phyloP scores from a whole-genome alignment of 1,140 invertebrate genomes.

The Mamestra configurata region DNA sequence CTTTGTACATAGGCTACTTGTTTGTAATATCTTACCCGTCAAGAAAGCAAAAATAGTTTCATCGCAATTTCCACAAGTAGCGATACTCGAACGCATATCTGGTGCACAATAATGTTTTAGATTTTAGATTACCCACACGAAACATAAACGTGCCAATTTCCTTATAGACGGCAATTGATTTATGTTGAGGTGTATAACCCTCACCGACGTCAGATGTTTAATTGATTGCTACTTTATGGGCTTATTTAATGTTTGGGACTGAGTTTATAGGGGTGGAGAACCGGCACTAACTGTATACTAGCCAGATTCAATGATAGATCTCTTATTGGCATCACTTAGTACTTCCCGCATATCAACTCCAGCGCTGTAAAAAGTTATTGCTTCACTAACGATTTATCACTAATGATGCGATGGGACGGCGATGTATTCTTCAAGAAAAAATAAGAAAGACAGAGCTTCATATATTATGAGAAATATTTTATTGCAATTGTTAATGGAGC shows the following conservation, averaged over 20 bases:
- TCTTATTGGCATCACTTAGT: constrained; percentile 50
- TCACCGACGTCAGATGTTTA: constrained; percentile 54
- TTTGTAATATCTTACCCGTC: too few species aligned
- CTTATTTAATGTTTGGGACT: constrained; percentile 54
- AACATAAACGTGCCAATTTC: constrained; percentile 49
- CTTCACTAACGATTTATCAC: constrained; percentile 52
- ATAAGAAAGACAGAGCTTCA: constrained; percentile 4
- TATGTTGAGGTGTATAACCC: constrained; percentile 47
- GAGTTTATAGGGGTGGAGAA: constrained; percentile 53
- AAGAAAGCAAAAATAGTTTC: background rate
- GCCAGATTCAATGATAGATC: constrained; percentile 52
- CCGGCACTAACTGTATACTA: constrained; percentile 40
- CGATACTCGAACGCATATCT: background rate
- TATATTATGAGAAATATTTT: background rate
- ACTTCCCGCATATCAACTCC: constrained; percentile 53
- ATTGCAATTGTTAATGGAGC: constrained; percentile 20
- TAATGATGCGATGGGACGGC: constrained; percentile 23
- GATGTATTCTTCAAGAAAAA: background rate
- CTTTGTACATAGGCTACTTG: too few species aligned
- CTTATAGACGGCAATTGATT: constrained; percentile 53
- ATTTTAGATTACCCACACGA: constrained; percentile 21
- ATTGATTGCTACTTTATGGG: constrained; percentile 60
- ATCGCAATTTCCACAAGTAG: background rate
- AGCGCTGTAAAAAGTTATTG: constrained; percentile 50
- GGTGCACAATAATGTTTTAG: constrained; percentile 1